phyloP scores from a whole-genome alignment of 2,113 vertebrate genomes.

The Hoplias malabaricus region DNA sequence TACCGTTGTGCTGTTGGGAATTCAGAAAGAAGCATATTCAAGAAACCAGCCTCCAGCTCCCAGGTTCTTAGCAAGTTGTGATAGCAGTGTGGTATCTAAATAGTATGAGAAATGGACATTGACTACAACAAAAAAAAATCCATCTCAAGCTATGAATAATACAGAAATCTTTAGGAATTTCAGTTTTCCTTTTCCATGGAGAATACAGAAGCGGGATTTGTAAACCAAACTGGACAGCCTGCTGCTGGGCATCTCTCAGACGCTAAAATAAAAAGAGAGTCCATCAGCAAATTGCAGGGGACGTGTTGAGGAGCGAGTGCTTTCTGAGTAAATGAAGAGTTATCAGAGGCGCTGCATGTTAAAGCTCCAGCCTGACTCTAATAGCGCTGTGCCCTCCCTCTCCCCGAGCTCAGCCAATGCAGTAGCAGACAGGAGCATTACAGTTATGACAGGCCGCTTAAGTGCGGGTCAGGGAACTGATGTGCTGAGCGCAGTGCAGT shows the following conservation, averaged over 20 bases:
- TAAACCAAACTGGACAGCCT: background rate
- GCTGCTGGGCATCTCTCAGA: background rate
- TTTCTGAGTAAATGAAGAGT: background rate
- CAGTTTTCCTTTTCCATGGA: background rate
- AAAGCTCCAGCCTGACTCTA: constrained; percentile 22
- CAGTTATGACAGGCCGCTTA: constrained; percentile 61
- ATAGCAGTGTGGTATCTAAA: too few relatives aligned
- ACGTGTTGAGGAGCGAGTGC: background rate
- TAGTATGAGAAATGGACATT: too few relatives aligned
- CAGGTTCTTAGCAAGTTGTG: too few relatives aligned
- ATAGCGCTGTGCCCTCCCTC: constrained; percentile 33
- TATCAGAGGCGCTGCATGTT: constrained; percentile 18
- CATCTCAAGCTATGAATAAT: background rate
- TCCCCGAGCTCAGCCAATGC: constrained; percentile 51
- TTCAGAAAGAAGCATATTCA: too few relatives aligned
- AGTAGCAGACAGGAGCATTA: constrained; percentile 62
- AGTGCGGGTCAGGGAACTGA: constrained; percentile 63
- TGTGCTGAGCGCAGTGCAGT: constrained; percentile 23
- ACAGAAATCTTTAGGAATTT: background rate
- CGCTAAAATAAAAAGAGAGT: background rate
- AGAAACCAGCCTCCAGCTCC: too few relatives aligned
- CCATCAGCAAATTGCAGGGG: constrained; percentile 2
- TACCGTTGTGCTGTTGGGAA: too few relatives aligned
- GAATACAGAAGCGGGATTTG: background rate
- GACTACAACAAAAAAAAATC: too few relatives aligned